phyloP scores from a whole-genome alignment of 1,140 invertebrate species.

The Gerris buenoi region DNA sequence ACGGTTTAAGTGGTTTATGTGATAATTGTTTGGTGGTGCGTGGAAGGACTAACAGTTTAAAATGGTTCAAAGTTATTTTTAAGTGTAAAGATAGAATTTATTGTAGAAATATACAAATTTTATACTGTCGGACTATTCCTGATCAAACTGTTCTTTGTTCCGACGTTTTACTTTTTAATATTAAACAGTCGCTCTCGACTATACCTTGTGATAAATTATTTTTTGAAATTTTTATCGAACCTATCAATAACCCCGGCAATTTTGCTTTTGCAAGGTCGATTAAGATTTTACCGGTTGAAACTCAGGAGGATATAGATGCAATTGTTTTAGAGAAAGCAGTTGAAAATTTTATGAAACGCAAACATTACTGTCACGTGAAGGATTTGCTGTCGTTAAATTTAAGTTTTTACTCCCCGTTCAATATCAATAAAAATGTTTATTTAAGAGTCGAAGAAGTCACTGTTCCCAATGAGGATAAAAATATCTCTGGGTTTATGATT shows the following conservation, averaged over 20 bases:
- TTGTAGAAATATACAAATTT: constrained; percentile 18
- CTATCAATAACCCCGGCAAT: background rate
- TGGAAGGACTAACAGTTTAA: background rate
- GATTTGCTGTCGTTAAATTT: background rate
- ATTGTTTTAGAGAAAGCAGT: background rate
- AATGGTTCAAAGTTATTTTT: background rate
- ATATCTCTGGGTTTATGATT: background rate
- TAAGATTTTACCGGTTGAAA: background rate
- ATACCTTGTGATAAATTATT: background rate
- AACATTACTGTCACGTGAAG: background rate
- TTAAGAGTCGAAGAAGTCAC: constrained; percentile 1
- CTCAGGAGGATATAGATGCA: background rate
- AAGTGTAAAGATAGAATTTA: background rate
- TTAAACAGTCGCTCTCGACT: background rate
- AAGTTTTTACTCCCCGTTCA: background rate
- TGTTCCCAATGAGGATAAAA: background rate
- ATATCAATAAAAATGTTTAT: background rate
- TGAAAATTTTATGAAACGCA: background rate
- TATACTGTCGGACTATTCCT: background rate
- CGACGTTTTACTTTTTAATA: background rate
- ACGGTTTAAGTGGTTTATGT: background rate
- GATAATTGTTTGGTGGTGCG: background rate
- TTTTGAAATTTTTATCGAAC: background rate
- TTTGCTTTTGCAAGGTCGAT: background rate
- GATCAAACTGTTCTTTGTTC: background rate